These are phyloP conservation scores for Scomber japonicus DNA, from an alignment of 2,113 vertebrate species.

Conservation along the genomic window DNA sequence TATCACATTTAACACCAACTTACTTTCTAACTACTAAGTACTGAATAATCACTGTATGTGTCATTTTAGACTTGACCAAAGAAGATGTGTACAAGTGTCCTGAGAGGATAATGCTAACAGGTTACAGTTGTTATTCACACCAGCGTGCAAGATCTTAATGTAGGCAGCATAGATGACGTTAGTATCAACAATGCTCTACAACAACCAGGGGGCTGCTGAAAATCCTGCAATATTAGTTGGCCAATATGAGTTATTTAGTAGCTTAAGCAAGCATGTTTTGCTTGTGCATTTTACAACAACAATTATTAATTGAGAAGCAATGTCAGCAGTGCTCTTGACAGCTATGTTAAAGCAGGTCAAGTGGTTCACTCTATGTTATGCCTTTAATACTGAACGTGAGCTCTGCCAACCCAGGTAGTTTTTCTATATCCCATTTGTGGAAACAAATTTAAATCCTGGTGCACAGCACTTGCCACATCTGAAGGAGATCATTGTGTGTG, in stretches of 20 bases:
- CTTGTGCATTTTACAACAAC: background rate
- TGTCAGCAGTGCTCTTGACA: background rate
- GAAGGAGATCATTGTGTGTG: background rate
- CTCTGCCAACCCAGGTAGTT: background rate
- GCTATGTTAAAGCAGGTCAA: background rate
- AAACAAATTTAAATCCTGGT: background rate
- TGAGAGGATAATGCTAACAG: background rate
- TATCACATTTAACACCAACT: background rate
- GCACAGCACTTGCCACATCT: background rate
- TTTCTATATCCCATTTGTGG: background rate
- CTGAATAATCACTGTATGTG: background rate
- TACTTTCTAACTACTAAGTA: background rate
- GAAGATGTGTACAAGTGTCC: background rate
- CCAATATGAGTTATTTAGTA: background rate
- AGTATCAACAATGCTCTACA: background rate
- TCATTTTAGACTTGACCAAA: background rate
- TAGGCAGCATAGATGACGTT: background rate
- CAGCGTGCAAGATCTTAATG: background rate
- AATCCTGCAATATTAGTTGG: background rate
- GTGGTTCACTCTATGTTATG: background rate
- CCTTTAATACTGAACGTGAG: background rate
- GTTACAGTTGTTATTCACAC: background rate
- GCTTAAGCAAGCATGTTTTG: background rate
- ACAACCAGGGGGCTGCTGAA: background rate
- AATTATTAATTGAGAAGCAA: background rate